These are phyloP conservation scores for Cataglyphis livida DNA, from an alignment of 2,888 invertebrate genomes.

Conservation along the genomic window DNA sequence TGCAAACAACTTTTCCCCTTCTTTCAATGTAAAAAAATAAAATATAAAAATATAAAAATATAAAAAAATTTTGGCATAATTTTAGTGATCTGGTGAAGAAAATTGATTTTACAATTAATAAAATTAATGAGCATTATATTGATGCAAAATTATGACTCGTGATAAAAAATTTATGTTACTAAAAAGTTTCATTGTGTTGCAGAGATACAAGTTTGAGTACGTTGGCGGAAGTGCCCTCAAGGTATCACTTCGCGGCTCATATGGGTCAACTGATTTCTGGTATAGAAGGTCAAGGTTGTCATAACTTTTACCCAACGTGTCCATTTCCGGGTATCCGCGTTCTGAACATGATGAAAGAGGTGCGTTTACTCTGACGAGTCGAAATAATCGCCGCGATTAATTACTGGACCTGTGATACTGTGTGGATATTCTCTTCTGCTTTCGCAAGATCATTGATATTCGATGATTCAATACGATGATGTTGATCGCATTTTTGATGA, in stretches of 20 bases:
- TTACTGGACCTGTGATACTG: constrained; percentile 72
- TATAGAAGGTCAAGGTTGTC: constrained; percentile 89
- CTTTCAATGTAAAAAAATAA: not conserved
- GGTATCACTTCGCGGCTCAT: constrained; percentile 89
- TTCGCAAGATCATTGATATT: not conserved
- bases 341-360: constrained; percentile 89
- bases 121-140: not conserved
- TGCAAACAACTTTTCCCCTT: not conserved
- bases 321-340: constrained; percentile 89
- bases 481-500: not conserved
- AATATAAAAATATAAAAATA: not conserved
- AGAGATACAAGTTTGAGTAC: constrained; percentile 89
- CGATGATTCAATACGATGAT: not conserved
- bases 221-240: constrained; percentile 88
- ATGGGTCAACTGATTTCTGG: constrained; percentile 90
- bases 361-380: constrained; percentile 82
- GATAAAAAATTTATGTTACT: not conserved
- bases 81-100: not conserved
- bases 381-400: not conserved
- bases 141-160: not conserved
- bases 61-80: not conserved
- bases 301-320: constrained; percentile 89
- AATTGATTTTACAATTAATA: not conserved
- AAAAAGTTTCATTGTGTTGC: constrained; percentile 47
- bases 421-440: constrained; percentile 37